Conservation (phyloP, 2,113 vertebrate species). For the Vimba vimba region DNA sequence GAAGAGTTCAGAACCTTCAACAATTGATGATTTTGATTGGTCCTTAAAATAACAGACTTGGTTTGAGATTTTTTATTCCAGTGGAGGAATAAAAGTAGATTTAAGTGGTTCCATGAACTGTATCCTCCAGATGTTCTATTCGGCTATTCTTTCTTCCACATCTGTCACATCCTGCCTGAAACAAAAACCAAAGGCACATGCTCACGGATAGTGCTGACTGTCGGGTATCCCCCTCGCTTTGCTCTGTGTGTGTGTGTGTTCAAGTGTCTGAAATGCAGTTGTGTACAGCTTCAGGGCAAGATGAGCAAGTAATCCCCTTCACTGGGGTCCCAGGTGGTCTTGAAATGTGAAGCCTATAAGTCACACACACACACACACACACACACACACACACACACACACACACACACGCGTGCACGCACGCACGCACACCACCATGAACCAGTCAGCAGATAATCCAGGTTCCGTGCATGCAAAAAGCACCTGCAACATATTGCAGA, state of each 20-base stretch:
- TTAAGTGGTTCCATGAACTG: background rate
- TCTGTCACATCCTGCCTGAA: background rate
- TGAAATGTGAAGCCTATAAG: background rate
- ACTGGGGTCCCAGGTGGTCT: conserved; percentile 5
- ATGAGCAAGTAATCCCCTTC: background rate
- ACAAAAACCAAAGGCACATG: background rate
- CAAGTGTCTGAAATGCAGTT: background rate
- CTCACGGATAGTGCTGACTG: background rate
- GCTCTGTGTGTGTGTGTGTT: conserved; percentile 7
- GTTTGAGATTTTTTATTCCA: background rate
- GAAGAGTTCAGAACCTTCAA: background rate
- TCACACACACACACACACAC: background rate
- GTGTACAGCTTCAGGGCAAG: background rate
- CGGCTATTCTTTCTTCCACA: background rate
- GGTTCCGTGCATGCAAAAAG: background rate
- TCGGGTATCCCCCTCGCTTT: background rate
- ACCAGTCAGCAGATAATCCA: background rate
- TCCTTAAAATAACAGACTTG: background rate
- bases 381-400: too few species aligned
- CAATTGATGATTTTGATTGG: background rate
- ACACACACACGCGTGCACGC: background rate
- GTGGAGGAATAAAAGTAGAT: background rate
- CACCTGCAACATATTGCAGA: background rate
- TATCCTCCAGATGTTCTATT: conserved; percentile 9
- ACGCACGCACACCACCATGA: background rate